Evolutionary conservation across 2,113 vertebrate genomes (phyloP).

Genomic region (Ginglymostoma cirratum): DNA sequence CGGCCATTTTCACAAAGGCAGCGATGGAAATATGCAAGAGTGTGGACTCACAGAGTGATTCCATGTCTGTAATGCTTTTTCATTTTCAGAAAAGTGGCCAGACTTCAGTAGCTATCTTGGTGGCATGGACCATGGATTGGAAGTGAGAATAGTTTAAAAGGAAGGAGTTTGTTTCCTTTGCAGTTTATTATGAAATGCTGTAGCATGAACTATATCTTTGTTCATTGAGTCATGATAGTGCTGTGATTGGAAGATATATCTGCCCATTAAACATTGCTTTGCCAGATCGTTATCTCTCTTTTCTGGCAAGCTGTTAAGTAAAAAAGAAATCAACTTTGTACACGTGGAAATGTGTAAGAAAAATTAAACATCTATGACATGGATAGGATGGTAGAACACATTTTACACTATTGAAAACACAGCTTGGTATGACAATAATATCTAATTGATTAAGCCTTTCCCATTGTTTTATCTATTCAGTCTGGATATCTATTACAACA

Average conservation of each 20-base stretch:
- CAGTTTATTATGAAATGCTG: background rate
- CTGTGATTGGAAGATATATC: background rate
- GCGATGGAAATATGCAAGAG: background rate
- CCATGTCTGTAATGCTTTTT: background rate
- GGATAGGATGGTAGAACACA: background rate
- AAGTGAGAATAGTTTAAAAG: background rate
- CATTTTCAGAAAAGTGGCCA: background rate
- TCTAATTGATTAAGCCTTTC: background rate
- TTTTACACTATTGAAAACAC: background rate
- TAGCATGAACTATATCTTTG: background rate
- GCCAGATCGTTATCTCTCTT: background rate
- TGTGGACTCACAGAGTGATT: background rate
- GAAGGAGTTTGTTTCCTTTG: background rate
- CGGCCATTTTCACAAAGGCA: background rate
- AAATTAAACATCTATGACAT: background rate
- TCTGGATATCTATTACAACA: background rate
- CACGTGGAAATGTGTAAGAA: background rate
- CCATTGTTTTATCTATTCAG: background rate
- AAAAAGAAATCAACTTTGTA: background rate
- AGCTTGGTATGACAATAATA: background rate
- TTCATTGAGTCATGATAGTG: background rate
- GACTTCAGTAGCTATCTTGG: background rate
- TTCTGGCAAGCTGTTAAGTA: background rate
- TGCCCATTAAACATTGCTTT: background rate
- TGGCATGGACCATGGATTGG: background rate